A percentile compares a stretch with the other conserved stretches of the same genome.
phyloP scores from a whole-genome alignment of 2,888 invertebrate species.

The Desoria tigrina region DNA sequence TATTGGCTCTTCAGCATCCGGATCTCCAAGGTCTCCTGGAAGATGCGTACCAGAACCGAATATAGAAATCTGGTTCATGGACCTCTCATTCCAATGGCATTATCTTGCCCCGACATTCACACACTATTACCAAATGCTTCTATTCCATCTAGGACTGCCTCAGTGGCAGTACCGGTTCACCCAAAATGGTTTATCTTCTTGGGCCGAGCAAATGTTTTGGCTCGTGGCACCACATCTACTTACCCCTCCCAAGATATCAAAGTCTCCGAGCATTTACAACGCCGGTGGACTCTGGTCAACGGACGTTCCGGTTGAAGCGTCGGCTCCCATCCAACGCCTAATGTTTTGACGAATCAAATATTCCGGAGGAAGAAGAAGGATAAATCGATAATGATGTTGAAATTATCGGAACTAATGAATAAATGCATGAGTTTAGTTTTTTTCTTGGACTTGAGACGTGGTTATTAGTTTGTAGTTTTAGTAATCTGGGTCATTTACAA shows the following conservation, averaged over 20 bases:
- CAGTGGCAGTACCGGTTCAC: slow-evolving; percentile 86
- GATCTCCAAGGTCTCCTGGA: slow-evolving; percentile 5
- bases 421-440: too few relatives aligned
- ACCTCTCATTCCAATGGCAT: slow-evolving; percentile 68
- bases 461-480: too few relatives aligned
- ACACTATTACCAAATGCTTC: slow-evolving; percentile 76
- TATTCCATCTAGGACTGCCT: slow-evolving; percentile 84
- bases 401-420: too few relatives aligned
- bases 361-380: slow-evolving; percentile 52
- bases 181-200: slow-evolving; percentile 72
- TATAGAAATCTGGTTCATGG: slow-evolving; percentile 60
- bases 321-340: slow-evolving; percentile 47
- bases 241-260: slow-evolving; percentile 57
- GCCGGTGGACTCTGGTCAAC: slow-evolving; percentile 45
- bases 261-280: slow-evolving; percentile 41
- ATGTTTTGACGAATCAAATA: slow-evolving; percentile 43
- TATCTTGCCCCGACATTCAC: slow-evolving; percentile 80
- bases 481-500: too few relatives aligned
- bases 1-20: too few relatives aligned
- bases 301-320: slow-evolving; percentile 49
- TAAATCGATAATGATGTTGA: too few relatives aligned
- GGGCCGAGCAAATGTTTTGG: slow-evolving; percentile 73
- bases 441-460: too few relatives aligned
- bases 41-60: slow-evolving; percentile 28
- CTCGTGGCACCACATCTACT: slow-evolving; percentile 74